Base-by-base conservation (phyloP, 37 sponge, comb jelly and placozoan genomes). In the Bolinopsis microptera region DNA sequence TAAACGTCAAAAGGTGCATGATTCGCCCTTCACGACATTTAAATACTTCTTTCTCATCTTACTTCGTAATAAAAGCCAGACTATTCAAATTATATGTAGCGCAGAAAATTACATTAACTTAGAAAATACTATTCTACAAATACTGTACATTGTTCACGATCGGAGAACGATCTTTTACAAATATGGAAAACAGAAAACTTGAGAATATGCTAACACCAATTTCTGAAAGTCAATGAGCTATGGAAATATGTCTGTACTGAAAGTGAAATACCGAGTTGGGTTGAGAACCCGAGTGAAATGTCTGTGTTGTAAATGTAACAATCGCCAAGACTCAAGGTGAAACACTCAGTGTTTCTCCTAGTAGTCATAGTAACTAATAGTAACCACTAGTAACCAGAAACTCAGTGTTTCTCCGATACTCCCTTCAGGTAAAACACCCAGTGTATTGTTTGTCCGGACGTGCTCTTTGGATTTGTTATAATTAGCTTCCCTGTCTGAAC, bases 341-440 rank as follows among this genome's bases (percentile, higher is more conserved):
- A n/a, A n/a, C n/a, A n/a, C n/a, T n/a, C n/a, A n/a, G n/a, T n/a
- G n/a, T n/a, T n/a, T n/a, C n/a, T n/a, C n/a, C n/a, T n/a, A n/a
- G n/a, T n/a, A n/a, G n/a, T n/a, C n/a, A n/a, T n/a, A n/a, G n/a
- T n/a, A n/a, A n/a, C n/a, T n/a, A n/a, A n/a, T n/a, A n/a, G n/a
- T n/a, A n/a, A n/a, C n/a, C n/a, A n/a, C n/a, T n/a, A n/a, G 61
- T 18, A 48, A 48, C 61, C 13, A 48, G 5, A 5, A 48, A 13
- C 61, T 48, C 61, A 76, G 38, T 48, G 76, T 93, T 74, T 72
- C 3, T 76, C 68, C 9, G 76, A 93, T 30, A 95, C 67, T 80
- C 98, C 98, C 68, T 95, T 97, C 61, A 98, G 94, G 90, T 98
- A 98, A 94, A 94, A 98, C 33, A 95, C 93, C 99, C 99, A 98